Base-by-base conservation (phyloP, 2,113 vertebrate species). In the Neodon shergylaensis region DNA sequence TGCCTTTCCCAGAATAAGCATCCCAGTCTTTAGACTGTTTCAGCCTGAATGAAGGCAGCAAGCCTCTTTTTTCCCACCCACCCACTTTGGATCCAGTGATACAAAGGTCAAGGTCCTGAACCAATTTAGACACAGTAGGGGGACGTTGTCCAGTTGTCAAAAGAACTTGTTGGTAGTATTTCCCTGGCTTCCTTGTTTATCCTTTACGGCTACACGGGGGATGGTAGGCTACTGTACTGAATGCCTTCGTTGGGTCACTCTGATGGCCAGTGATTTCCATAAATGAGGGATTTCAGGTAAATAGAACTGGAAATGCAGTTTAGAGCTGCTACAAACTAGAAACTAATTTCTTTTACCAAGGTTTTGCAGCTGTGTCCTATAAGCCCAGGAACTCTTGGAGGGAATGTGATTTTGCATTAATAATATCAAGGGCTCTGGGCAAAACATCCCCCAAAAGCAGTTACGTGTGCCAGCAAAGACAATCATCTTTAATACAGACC, bases 11-110 rank as follows among this genome's bases (percentile, higher is more conserved):
- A 17, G 5, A 22, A 36, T 3, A 7, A 77, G 16, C 12, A 2
- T 11, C 11, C 39, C 42, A 33, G 42, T 9, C 49, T 42, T 19
- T 11, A 0, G 0, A 21, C 5, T 1, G 31, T 9, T 24, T 83
- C 49, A 16, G 31, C 8, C 17, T 58, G 21, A 73, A 14, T 26
- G 61, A 7, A 52, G 21, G 58, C 16, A 28, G 7, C 21, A 16
- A 54, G 13, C 1, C 19, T 82, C 12, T 76, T 49, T 33, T 82
- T 88, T 54, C 84, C 22, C 12, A 39, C 3, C 17, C 3, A 21
- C 24, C 5, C 17, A 47, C 36, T 22, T 16, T 68, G 28, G 44
- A 16, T 10, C 44, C 33, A 76, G 2, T 33, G 22, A 36, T 33
- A 7, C 70, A 65, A 31, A 68, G 6, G 22, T 33, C 58, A 85